Base-by-base conservation (phyloP, 23 tunicate species). In the Halocynthia aurantium region DNA sequence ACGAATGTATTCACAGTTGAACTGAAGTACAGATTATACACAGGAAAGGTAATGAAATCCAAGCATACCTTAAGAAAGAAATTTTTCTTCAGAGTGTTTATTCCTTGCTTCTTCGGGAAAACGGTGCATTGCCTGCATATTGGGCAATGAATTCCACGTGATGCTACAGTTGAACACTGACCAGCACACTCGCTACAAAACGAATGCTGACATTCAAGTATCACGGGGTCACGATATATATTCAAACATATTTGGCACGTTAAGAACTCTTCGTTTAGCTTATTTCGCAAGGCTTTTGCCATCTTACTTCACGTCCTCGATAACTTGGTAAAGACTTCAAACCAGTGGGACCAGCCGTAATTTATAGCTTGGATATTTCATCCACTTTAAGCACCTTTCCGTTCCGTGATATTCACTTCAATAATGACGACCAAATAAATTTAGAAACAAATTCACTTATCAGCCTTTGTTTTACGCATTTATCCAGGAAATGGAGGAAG, bases 181-280 rank as follows among this genome's bases (percentile, higher is more conserved):
- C 61, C 73, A 6, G 75, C 86, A 57, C 86, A 82, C 20, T 61
- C 22, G 6, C 80, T 61, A 73, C 86, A 82, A 64, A 82, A 82
- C 7, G 86, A 82, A 49, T 82, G 86, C 61, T 82, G 86, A 62
- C 86, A 82, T n/a, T 74, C 80, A 22, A 82, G 53, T 40, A 75
- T 12, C 1, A 82, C 80, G 31, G 86, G 86, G 0, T 82, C 86
- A 7, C 53, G 13, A 70, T 82, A 82, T 19, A 61, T 82, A 61
- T 72, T 65, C 18, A 82, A 52, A 53, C 86, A 82, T 10, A 82
- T 82, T 22, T 82, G 86, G 53, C 86, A 82, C 0, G 86, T 82
- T 74, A 82, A 53, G 55, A 82, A 82, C 50, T 82, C 86, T 61
- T 82, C 86, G 78, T 82, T 82, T 52, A 82, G 50, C 31, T 72